These are phyloP conservation scores for Poeciliopsis turrubarensis DNA, from an alignment of 2,113 vertebrate species.

Conservation along the genomic window DNA sequence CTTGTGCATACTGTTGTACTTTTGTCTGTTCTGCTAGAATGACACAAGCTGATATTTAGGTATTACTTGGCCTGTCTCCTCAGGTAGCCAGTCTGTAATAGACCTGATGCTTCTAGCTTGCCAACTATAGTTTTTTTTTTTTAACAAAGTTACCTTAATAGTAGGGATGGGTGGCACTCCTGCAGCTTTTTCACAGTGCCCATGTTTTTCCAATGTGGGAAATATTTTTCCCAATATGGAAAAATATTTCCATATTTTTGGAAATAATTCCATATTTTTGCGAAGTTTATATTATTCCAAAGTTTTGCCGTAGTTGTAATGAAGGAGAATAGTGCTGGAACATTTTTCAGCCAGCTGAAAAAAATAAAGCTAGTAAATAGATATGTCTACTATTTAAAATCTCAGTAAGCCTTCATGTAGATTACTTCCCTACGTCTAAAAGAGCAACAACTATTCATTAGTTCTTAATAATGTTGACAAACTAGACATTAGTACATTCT, in stretches of 20 bases:
- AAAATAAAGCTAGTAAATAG: background rate
- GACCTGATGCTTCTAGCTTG: background rate
- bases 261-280: no score
- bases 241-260: no score
- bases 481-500: background rate
- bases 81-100: background rate
- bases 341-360: background rate
- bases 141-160: background rate
- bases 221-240: background rate
- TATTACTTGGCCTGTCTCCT: background rate
- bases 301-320: background rate
- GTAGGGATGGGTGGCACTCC: background rate
- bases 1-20: background rate
- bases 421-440: background rate
- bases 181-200: background rate
- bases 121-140: background rate
- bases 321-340: background rate
- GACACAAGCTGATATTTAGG: background rate
- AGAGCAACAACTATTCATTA: background rate
- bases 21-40: background rate
- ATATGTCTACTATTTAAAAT: background rate
- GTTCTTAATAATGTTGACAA: background rate
- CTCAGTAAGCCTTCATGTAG: background rate
- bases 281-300: no score
- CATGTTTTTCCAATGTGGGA: background rate